Evolutionary conservation across 2,113 vertebrate species (phyloP).

Genomic region (Centrocercus urophasianus): DNA sequence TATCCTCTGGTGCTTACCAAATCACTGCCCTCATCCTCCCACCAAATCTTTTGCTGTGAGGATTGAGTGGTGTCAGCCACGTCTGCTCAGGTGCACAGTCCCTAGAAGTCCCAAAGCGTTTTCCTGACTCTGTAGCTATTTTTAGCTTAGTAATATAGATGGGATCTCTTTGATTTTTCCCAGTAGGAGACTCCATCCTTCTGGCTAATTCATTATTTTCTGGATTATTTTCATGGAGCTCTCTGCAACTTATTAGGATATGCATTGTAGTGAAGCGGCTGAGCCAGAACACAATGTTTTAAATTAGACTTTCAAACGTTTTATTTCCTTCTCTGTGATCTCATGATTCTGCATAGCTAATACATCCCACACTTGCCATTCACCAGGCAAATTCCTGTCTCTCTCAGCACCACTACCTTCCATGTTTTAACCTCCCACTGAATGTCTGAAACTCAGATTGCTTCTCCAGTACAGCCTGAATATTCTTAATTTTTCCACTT

Average conservation of each 20-base stretch:
- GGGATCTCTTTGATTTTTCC: background rate
- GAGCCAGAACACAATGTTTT: background rate
- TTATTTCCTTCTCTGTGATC: background rate
- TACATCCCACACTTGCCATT: background rate
- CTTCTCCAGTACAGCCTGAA: background rate
- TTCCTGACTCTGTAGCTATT: background rate
- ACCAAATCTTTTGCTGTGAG: accelerated
- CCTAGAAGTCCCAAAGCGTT: background rate
- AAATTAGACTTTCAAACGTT: background rate
- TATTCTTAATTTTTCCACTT: background rate
- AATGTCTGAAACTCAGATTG: background rate
- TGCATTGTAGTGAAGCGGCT: background rate
- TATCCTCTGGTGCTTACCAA: background rate
- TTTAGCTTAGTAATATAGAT: background rate
- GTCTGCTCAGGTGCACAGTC: accelerated
- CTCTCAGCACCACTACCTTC: background rate
- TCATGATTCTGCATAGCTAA: background rate
- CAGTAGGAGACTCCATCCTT: background rate
- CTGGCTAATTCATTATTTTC: background rate
- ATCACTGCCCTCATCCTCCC: background rate
- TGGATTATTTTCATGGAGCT: background rate
- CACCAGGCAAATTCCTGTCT: background rate
- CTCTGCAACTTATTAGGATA: background rate
- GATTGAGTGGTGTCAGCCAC: background rate
- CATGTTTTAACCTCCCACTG: background rate